Evolutionary conservation across 2,797 vertebrate species (phyloP), one percentile per base, ranked within the genome.

Genomic region (Cryptoblepharus egeriae): DNA sequence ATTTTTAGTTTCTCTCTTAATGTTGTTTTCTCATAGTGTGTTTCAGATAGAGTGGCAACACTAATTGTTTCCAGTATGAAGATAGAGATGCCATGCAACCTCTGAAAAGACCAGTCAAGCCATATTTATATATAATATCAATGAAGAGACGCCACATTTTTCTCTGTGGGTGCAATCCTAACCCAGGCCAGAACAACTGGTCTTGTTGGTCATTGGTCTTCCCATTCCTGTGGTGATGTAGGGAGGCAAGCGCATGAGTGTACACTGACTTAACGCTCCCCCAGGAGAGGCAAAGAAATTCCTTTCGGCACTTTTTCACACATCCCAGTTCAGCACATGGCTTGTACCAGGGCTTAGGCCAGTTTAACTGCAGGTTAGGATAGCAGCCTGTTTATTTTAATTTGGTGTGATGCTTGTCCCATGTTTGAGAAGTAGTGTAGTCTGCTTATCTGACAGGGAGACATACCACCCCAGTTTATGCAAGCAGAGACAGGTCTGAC

Each of bases 401-500:
- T 73, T 64, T 64, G 35, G 16, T 37, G 65, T 28, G 22, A 9
- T 52, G 42, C 16, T 73, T 26, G 49, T 30, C 22, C 30, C 15
- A 20, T 52, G 9, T 37, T 16, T 22, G 10, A 55, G 58, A 64
- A 72, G 30, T 35, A 37, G 39, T 72, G n/a, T 45, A 6, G 11
- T 55, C 35, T 37, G 18, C 45, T 37, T 24, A 12, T 49, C 12
- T 18, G 32, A 30, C 71, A 32, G 52, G 26, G 60, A 74, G 28
- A 67, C 45, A 65, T 22, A 45, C 22, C 60, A 74, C 63, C 5
- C 49, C 18, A 18, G 26, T 65, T 75, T 80, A 42, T 42, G 52
- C 69, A 80, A 52, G 69, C 60, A 80, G 39, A 73, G 61, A 64
- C 71, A 74, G 37, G 79, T 12, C 61, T 65, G 35, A 26, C 49